Conservation (phyloP, 2,113 vertebrate genomes). For the Bombycilla garrulus region DNA sequence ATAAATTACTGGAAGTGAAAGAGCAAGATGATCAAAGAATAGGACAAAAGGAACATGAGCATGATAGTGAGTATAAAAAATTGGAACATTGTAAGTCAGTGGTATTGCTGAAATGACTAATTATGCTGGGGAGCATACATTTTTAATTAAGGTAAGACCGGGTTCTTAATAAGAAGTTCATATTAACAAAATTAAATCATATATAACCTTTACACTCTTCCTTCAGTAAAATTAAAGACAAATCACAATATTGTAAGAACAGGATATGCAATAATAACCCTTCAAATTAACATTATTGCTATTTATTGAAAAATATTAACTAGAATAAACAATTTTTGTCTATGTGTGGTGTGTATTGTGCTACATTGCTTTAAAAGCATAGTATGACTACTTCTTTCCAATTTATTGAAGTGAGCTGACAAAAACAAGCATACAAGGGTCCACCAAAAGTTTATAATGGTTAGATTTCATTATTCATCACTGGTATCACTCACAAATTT, state of each 20-base stretch:
- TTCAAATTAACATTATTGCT: not conserved
- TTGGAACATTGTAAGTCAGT: not conserved
- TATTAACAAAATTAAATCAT: not conserved
- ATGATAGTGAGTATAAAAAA: not conserved
- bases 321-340: not conserved
- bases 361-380: not conserved
- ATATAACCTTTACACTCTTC: not conserved
- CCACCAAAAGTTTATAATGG: not conserved
- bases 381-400: not conserved
- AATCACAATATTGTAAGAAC: not conserved
- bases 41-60: not conserved
- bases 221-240: not conserved
- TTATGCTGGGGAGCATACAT: not conserved
- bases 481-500: not conserved
- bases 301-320: not conserved
- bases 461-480: not conserved
- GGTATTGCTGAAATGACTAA: not conserved
- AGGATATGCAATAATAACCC: not conserved
- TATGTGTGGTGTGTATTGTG: not conserved
- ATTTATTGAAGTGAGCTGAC: not conserved
- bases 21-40: not conserved
- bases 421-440: not conserved
- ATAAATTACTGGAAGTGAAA: not conserved
- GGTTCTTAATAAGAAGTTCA: not conserved
- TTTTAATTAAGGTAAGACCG: not conserved